Evolutionary conservation across 2,113 vertebrate genomes (phyloP).

Genomic region (Zosterops japonicus): DNA sequence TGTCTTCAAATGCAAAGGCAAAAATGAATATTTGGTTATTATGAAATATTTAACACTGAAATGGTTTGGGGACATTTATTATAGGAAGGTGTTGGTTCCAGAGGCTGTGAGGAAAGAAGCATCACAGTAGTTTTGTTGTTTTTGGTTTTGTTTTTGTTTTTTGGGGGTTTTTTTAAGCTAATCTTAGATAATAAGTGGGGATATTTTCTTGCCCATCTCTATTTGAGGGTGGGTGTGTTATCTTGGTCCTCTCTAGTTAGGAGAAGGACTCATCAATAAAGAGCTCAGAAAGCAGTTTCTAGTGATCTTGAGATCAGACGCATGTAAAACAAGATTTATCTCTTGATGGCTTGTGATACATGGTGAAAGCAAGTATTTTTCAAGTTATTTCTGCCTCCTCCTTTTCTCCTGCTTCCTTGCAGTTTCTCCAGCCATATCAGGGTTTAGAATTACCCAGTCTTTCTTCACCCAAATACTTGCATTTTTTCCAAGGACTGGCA

Average conservation of each 20-base stretch:
- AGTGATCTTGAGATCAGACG: neutral
- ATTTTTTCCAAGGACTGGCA: neutral
- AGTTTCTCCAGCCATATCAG: neutral
- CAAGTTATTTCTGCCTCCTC: neutral
- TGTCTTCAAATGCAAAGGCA: neutral
- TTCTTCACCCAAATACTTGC: neutral
- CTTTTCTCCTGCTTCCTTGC: neutral
- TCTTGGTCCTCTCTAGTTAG: neutral
- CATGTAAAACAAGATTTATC: neutral
- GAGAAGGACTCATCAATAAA: neutral
- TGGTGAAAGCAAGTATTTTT: neutral
- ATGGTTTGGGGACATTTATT: neutral
- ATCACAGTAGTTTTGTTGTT: neutral
- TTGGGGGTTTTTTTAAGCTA: neutral
- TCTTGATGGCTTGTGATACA: neutral
- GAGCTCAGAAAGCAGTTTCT: neutral
- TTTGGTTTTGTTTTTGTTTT: too few species aligned
- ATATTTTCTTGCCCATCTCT: neutral
- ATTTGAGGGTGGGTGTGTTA: neutral
- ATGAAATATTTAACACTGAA: neutral
- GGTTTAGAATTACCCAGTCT: neutral
- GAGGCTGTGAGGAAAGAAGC: neutral
- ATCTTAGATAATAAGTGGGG: neutral
- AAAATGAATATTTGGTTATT: neutral
- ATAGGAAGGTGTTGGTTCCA: neutral